Percentiles rank a stretch among this genome's conserved stretches.
phyloP scores from a whole-genome alignment of 2,888 invertebrate species.

The Siphlonurus alternatus region DNA sequence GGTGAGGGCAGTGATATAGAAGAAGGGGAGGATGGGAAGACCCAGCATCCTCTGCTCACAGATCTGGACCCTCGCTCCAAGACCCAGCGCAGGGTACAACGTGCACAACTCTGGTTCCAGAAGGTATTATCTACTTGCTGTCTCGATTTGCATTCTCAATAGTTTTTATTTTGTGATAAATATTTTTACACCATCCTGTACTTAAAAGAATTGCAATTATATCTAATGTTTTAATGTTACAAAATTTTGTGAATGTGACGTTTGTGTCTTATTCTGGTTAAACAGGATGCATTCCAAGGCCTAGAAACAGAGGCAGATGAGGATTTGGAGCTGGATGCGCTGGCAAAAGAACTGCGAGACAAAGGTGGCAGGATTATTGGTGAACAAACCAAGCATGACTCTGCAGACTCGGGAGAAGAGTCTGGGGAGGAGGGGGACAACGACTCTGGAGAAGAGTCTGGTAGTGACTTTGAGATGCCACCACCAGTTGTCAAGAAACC shows the following conservation, averaged over 20 bases:
- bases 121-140: constrained; percentile 35
- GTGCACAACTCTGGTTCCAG: constrained; percentile 77
- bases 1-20: constrained; percentile 19
- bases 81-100: constrained; percentile 50
- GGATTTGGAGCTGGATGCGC: constrained; percentile 67
- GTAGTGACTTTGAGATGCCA: constrained; percentile 29
- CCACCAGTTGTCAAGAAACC: constrained; percentile 10
- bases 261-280: no score
- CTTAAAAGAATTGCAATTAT: no score
- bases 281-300: constrained; percentile 54
- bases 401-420: constrained; percentile 12
- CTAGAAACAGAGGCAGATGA: constrained; percentile 70
- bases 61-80: constrained; percentile 63
- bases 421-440: constrained; percentile 25
- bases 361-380: constrained; percentile 43
- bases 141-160: neutral
- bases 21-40: constrained; percentile 13
- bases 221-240: no score
- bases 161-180: neutral
- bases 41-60: constrained; percentile 51
- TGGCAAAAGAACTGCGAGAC: constrained; percentile 50
- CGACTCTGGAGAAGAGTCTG: constrained; percentile 14
- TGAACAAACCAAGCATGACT: constrained; percentile 12
- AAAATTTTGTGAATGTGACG: no score
- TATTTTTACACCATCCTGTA: neutral